Percentiles rank a stretch among this genome's conserved stretches.
Evolutionary conservation across 2,113 vertebrate species (phyloP).

Genomic region (Neomonachus schauinslandi): DNA sequence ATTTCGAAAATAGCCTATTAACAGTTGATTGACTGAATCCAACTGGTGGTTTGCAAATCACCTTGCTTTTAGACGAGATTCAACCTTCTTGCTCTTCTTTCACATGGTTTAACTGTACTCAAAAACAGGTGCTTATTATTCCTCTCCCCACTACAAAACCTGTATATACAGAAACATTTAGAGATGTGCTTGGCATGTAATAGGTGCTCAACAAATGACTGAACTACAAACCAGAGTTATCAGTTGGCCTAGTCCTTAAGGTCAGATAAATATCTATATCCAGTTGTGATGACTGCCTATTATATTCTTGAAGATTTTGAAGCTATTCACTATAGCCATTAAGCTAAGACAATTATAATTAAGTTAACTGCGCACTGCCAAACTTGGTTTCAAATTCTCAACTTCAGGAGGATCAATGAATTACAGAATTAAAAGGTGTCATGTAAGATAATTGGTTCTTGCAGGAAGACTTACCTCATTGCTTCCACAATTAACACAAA

Average conservation of each 20-base stretch:
- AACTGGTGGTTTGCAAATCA: constrained; percentile 11
- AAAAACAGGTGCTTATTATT: neutral
- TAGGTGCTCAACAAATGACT: constrained; percentile 34
- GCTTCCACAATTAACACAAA: constrained; percentile 81
- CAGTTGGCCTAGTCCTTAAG: neutral
- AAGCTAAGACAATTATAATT: constrained; percentile 57
- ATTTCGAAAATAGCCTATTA: constrained; percentile 35
- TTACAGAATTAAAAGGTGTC: constrained; percentile 76
- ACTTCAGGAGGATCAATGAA: constrained; percentile 71
- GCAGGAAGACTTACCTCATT: constrained; percentile 77
- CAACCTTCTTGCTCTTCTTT: constrained; percentile 37
- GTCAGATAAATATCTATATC: neutral
- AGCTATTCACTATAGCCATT: neutral
- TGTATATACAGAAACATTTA: neutral
- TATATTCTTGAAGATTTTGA: constrained; percentile 40
- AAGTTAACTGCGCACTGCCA: constrained; percentile 39
- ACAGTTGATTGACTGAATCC: neutral
- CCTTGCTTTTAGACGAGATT: constrained; percentile 12
- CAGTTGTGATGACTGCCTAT: neutral
- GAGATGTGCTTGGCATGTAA: neutral
- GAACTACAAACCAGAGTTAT: constrained; percentile 22
- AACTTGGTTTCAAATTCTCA: constrained; percentile 60
- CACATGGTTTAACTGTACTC: constrained; percentile 34
- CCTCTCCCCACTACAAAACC: neutral
- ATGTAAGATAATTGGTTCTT: constrained; percentile 77